A percentile compares a stretch with the other conserved stretches of the same genome.
Conservation (phyloP, 1,140 invertebrate genomes). For the Centruroides vittatus region DNA sequence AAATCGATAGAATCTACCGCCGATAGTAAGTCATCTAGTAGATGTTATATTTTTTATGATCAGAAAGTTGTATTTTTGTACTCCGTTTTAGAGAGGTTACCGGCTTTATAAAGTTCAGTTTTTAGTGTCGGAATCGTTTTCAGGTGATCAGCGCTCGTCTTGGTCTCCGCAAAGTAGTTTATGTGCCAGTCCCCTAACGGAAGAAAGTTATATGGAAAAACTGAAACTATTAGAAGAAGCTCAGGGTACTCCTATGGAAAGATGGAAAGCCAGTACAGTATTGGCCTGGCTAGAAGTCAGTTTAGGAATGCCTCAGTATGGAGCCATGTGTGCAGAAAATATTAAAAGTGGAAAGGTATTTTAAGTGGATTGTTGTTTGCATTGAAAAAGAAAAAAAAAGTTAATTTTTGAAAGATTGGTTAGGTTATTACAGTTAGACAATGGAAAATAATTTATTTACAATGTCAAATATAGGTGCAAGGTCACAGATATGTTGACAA, state of each 20-base stretch:
- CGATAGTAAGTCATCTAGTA: too few species aligned
- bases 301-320: slow-evolving; percentile 85
- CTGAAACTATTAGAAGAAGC: slow-evolving; percentile 64
- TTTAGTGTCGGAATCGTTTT: too few species aligned
- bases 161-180: slow-evolving; percentile 19
- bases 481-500: too few species aligned
- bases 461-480: too few species aligned
- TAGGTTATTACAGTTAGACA: too few species aligned
- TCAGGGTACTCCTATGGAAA: slow-evolving; percentile 68
- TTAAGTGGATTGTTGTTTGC: not conserved
- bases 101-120: too few species aligned
- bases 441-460: too few species aligned
- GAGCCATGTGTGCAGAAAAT: slow-evolving; percentile 73
- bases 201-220: slow-evolving; percentile 71
- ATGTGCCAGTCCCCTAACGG: slow-evolving; percentile 46
- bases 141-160: slow-evolving; percentile 19
- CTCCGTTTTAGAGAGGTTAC: too few species aligned
- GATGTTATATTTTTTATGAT: too few species aligned
- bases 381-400: too few species aligned
- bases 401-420: too few species aligned
- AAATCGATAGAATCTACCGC: slow-evolving; percentile 32
- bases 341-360: slow-evolving; percentile 83
- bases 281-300: slow-evolving; percentile 85
- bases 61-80: too few species aligned
- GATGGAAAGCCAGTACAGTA: slow-evolving; percentile 82